Conservation (phyloP, 2,888 invertebrate genomes). For the Chaetogeoica ovagalla region DNA sequence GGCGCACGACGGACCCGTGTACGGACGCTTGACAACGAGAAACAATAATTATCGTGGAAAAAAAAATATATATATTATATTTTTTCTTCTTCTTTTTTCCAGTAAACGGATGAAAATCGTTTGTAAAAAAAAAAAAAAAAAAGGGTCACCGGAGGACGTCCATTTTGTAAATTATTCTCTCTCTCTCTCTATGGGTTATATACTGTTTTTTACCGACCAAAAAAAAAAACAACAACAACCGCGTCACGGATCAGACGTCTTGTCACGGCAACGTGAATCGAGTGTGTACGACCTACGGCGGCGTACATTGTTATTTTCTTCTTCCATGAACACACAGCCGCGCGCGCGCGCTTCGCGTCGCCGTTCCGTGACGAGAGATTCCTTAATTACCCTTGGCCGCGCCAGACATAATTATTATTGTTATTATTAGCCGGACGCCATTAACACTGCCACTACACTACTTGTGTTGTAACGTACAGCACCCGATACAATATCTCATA, state of each 20-base stretch:
- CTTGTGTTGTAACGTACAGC: not conserved
- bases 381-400: conserved; percentile 52
- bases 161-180: conserved; percentile 32
- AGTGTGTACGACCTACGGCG: conserved; percentile 12
- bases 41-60: not conserved
- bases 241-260: conserved; percentile 52
- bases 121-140: not conserved
- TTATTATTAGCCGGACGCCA: conserved; percentile 47
- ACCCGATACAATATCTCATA: not conserved
- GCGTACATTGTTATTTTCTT: conserved; percentile 42
- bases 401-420: conserved; percentile 19
- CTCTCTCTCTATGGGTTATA: too few relatives aligned
- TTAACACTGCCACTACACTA: not conserved
- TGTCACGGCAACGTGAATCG: conserved; percentile 52
- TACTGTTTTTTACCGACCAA: conserved; percentile 17
- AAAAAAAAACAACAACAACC: not conserved
- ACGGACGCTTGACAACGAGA: not conserved
- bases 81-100: not conserved
- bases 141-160: conserved; percentile 46
- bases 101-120: not conserved
- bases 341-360: not conserved
- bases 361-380: conserved; percentile 48
- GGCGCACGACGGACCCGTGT: too few relatives aligned
- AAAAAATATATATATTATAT: conserved; percentile 22
- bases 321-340: conserved; percentile 39